Evolutionary conservation across 2,113 vertebrate genomes (phyloP), one percentile per base, ranked within the genome.

Genomic region (Xiphophorus hellerii): DNA sequence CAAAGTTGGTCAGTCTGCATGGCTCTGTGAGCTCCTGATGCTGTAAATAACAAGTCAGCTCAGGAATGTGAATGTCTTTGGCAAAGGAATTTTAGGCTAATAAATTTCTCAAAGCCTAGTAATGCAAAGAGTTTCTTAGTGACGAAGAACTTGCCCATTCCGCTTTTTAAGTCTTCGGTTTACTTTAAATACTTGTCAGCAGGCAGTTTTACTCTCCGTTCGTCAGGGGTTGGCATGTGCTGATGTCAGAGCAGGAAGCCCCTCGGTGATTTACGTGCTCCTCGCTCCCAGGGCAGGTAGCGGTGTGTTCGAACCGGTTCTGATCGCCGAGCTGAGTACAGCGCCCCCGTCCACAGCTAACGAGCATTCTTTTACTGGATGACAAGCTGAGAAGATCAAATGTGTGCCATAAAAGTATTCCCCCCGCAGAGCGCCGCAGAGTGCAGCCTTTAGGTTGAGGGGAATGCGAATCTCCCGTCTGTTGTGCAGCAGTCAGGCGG

Each of bases 221-320:
- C 87, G 85, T 93, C 90, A 74, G 82, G 89, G 94, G 94, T 95
- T 91, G 84, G 87, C 84, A 89, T 95, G 83, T 94, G 95, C 94
- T 93, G 86, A 80, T 90, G 74, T 78, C 78, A 74, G 68, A 74
- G 76, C 71, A 90, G 64, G 33, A 77, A 67, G 71, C 71, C 63
- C 74, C 62, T 60, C 79, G 68, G 62, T 80, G 86, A 90, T 91
- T 87, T 88, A 89, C 77, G 39, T 69, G 71, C 61, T 68, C 27
- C 63, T n/a, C 14, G 0, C 73, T 76, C 54, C 80, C 13, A 63
- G 73, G 2, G 61, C 83, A 82, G 79, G n/a, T 69, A 77, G 31
- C 72, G 76, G 35, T 37, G 35, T 37, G 35, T 37, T 37, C 10
- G 0, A 37, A 37, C 35, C 63, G 31, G 66, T 12, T 13, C 64